These are phyloP conservation scores for Bolinopsis microptera DNA, from an alignment of 37 sponge, comb jelly and placozoan species.

Conservation along the genomic window DNA sequence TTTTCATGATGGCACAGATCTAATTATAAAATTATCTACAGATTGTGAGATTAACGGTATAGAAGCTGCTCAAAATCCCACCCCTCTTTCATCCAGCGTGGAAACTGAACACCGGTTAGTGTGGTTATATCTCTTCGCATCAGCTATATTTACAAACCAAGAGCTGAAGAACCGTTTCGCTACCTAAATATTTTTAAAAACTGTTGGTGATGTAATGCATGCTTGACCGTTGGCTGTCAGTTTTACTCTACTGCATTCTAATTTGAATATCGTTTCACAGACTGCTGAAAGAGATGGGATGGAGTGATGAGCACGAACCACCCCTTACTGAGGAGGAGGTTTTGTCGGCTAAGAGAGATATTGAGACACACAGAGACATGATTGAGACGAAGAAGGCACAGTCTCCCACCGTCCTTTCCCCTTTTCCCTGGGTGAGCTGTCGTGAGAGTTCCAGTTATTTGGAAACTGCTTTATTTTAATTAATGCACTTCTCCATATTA, in stretches of 20 bases:
- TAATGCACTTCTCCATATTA: no score
- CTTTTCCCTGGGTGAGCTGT: conserved; percentile 52
- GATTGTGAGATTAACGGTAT: conserved; percentile 39
- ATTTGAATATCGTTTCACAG: no score
- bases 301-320: conserved; percentile 40
- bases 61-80: background rate
- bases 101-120: conserved; percentile 61
- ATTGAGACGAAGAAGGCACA: background rate
- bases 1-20: no score
- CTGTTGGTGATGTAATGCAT: no score
- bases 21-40: no score
- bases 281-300: conserved; percentile 57
- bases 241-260: no score
- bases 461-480: no score
- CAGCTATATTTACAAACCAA: background rate
- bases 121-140: background rate
- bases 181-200: no score
- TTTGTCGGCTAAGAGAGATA: background rate
- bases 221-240: no score
- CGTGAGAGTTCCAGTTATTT: no score
- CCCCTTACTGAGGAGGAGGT: conserved; percentile 55
- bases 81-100: conserved; percentile 57
- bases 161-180: no score
- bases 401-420: conserved; percentile 42
- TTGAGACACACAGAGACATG: conserved; percentile 17